Percentiles rank a stretch among this genome's conserved stretches.
These are phyloP conservation scores for Peromyscus nudipes DNA, from an alignment of 2,797 vertebrate species.

Conservation along the genomic window DNA sequence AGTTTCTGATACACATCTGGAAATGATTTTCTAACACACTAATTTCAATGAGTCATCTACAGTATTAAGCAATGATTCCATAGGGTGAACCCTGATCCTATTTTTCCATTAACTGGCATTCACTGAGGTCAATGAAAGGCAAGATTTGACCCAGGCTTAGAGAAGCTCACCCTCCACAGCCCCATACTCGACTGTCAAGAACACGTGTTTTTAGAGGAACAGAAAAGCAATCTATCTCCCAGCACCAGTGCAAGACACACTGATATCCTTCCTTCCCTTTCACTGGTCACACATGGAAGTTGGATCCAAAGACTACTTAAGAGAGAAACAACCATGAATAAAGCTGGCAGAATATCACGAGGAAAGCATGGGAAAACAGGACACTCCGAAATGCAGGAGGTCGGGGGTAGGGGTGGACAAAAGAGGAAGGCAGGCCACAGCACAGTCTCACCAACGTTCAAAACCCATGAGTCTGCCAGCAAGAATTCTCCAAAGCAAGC, in stretches of 20 bases:
- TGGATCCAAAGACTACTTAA: constrained; percentile 13
- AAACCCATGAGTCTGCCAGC: constrained; percentile 29
- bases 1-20: constrained; percentile 82
- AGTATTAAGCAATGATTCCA: constrained; percentile 84
- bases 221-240: constrained; percentile 37
- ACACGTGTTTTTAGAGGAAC: not conserved
- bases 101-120: constrained; percentile 77
- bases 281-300: not conserved
- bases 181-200: constrained; percentile 44
- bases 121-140: constrained; percentile 75
- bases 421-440: constrained; percentile 33
- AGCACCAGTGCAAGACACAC: constrained; percentile 28
- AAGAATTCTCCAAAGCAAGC: constrained; percentile 54
- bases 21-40: constrained; percentile 82
- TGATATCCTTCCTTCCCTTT: constrained; percentile 46
- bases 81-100: constrained; percentile 82
- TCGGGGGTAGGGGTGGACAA: not conserved
- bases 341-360: constrained; percentile 13
- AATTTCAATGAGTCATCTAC: constrained; percentile 82
- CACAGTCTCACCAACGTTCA: not conserved
- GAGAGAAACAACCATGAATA: constrained; percentile 4
- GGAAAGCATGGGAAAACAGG: not conserved
- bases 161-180: constrained; percentile 49
- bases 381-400: not conserved
- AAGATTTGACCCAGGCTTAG: constrained; percentile 51